phyloP scores from a whole-genome alignment of 1,140 invertebrate genomes.

The Drosophila watanabei region DNA sequence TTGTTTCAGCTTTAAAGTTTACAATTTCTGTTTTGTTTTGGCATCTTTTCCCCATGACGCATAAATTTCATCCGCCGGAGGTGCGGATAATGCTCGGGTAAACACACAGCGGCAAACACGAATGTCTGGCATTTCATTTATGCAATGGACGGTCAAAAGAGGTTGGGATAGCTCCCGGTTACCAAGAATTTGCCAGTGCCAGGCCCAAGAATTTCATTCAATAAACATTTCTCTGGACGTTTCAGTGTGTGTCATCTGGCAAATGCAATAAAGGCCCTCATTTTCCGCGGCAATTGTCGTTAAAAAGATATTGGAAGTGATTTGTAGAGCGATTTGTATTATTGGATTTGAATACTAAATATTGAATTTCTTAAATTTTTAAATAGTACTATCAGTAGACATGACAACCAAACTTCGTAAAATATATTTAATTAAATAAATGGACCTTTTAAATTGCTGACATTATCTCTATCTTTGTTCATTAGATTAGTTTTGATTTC shows the following conservation, averaged over 20 bases:
- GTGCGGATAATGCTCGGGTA: constrained; percentile 22
- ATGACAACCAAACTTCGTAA: not conserved
- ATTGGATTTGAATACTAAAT: not conserved
- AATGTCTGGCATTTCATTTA: constrained; percentile 38
- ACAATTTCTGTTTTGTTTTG: constrained; percentile 48
- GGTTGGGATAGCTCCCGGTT: constrained; percentile 25
- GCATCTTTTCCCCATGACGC: constrained; percentile 41
- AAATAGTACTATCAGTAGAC: too few species aligned
- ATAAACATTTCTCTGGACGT: constrained; percentile 33
- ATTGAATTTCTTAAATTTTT: not conserved
- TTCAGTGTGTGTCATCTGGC: constrained; percentile 12
- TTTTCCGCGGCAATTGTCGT: not conserved
- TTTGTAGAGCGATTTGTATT: not conserved
- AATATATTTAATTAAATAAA: not conserved
- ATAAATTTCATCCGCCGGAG: constrained; percentile 22
- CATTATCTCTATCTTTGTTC: constrained; percentile 7
- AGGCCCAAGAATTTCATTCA: constrained; percentile 21
- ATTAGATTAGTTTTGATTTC: constrained; percentile 28
- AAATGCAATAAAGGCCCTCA: not conserved
- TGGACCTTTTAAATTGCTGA: not conserved
- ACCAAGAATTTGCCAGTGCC: constrained; percentile 15
- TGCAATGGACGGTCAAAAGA: constrained; percentile 14
- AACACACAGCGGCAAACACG: constrained; percentile 3
- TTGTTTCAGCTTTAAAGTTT: constrained; percentile 40
- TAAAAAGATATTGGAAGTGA: not conserved